A percentile compares a stretch with the other conserved stretches of the same genome.
phyloP scores from a whole-genome alignment of 2,888 invertebrate species.

The Cataglyphis cursor region DNA sequence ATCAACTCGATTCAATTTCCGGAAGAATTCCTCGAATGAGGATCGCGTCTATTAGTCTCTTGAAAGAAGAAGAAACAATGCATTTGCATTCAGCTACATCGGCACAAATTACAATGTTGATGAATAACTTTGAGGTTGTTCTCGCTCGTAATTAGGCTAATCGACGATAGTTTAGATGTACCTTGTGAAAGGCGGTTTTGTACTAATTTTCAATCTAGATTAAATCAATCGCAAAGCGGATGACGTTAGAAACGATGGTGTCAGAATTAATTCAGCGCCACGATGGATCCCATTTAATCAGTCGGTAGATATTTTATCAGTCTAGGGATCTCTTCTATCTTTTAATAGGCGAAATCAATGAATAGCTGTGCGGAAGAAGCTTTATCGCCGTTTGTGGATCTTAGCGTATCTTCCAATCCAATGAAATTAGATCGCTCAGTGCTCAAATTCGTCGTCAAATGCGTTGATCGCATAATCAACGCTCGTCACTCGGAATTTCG shows the following conservation, averaged over 20 bases:
- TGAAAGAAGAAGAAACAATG: conserved; percentile 25
- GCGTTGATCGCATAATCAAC: conserved; percentile 21
- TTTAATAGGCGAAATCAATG: neutral
- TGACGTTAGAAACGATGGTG: neutral
- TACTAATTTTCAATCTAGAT: neutral
- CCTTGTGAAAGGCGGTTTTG: neutral
- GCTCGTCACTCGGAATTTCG: neutral
- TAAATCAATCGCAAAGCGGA: neutral
- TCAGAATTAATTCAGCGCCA: neutral
- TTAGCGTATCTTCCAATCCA: neutral
- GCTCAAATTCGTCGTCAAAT: neutral
- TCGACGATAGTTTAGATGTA: neutral
- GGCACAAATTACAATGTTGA: too few relatives aligned
- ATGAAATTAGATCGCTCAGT: conserved; percentile 7
- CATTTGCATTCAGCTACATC: neutral
- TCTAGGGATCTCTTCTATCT: conserved; percentile 12
- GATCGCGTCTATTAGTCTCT: neutral
- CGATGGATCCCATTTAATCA: conserved; percentile 6
- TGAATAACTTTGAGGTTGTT: neutral
- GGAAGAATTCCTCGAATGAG: neutral
- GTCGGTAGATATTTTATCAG: conserved; percentile 24
- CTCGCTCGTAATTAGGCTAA: conserved; percentile 33
- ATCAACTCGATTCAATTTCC: conserved; percentile 12
- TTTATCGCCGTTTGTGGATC: neutral
- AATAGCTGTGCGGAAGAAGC: neutral